Percentiles rank a stretch among this genome's conserved stretches.
Evolutionary conservation across 64 coral and sea anemone genomes (phyloP).

Genomic region (Montipora cactus): DNA sequence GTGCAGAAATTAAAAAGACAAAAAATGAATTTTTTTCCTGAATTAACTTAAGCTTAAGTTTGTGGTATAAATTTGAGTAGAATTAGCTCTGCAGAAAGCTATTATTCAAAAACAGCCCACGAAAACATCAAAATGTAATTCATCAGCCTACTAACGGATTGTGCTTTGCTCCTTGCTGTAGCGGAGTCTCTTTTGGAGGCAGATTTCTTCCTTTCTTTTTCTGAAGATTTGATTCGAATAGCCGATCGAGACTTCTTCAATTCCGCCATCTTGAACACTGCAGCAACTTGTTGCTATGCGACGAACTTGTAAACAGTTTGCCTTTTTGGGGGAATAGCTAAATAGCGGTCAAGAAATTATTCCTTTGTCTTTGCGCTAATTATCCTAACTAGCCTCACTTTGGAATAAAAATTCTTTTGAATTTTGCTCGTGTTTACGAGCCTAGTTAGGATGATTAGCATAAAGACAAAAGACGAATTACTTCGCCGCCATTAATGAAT

Average conservation of each 20-base stretch:
- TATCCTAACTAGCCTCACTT: too few relatives aligned
- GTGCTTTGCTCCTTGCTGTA: neutral
- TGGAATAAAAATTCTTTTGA: too few relatives aligned
- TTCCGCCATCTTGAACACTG: slow-evolving; percentile 65
- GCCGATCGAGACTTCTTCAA: slow-evolving; percentile 69
- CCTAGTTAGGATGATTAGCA: too few relatives aligned
- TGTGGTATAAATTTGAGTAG: too few relatives aligned
- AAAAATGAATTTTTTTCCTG: too few relatives aligned
- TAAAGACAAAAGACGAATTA: too few relatives aligned
- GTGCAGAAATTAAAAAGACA: neutral
- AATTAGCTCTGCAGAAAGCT: too few relatives aligned
- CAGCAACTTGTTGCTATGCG: slow-evolving; percentile 65
- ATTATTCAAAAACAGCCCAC: neutral
- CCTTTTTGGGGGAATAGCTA: neutral
- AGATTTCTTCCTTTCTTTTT: slow-evolving; percentile 66
- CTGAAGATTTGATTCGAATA: slow-evolving; percentile 75
- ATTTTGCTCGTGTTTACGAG: too few relatives aligned
- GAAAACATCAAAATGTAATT: neutral
- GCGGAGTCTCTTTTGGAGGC: slow-evolving; percentile 47
- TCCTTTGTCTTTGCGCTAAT: too few relatives aligned
- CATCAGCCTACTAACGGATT: slow-evolving; percentile 13
- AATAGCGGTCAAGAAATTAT: too few relatives aligned
- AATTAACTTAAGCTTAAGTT: too few relatives aligned
- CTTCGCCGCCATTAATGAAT: too few relatives aligned
- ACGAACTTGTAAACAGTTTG: neutral